phyloP scores from a whole-genome alignment of 2,113 vertebrate species.

The Centropristis striata region DNA sequence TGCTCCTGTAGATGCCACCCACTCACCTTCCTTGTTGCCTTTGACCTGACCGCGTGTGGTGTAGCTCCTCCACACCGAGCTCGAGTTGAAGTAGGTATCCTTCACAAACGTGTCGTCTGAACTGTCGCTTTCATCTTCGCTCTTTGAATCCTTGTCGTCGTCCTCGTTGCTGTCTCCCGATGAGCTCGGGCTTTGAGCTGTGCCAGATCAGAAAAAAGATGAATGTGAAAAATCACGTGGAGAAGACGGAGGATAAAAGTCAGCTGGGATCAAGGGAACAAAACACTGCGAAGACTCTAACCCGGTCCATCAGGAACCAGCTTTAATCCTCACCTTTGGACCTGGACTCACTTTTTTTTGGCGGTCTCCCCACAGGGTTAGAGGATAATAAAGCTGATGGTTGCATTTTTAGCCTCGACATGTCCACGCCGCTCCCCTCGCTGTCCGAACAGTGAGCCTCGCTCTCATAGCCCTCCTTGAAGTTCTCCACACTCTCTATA shows the following conservation, averaged over 20 bases:
- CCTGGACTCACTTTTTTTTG: slow-evolving; percentile 65
- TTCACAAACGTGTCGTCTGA: slow-evolving; percentile 97
- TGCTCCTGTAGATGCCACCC: background rate
- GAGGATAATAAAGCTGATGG: slow-evolving; percentile 71
- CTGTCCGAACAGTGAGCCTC: slow-evolving; percentile 94
- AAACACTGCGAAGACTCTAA: background rate
- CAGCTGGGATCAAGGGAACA: background rate
- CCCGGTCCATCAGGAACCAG: background rate
- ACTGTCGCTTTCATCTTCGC: slow-evolving; percentile 94
- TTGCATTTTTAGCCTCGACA: slow-evolving; percentile 84
- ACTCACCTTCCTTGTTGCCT: slow-evolving; percentile 91
- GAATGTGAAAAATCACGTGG: too few species aligned
- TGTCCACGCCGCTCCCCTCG: slow-evolving; percentile 95
- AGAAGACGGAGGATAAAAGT: background rate
- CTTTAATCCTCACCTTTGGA: slow-evolving; percentile 48
- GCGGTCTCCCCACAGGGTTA: slow-evolving; percentile 60
- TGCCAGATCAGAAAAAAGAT: background rate
- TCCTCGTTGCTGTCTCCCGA: slow-evolving; percentile 86
- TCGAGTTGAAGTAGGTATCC: slow-evolving; percentile 90
- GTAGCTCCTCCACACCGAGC: slow-evolving; percentile 96
- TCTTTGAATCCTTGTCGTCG: slow-evolving; percentile 91
- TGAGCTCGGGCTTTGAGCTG: slow-evolving; percentile 74
- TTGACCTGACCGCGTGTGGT: slow-evolving; percentile 95
- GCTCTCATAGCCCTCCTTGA: slow-evolving; percentile 98
- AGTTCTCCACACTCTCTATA: slow-evolving; percentile 99